These are phyloP conservation scores for Eidolon helvum DNA, from an alignment of 2,113 vertebrate species.

Conservation along the genomic window DNA sequence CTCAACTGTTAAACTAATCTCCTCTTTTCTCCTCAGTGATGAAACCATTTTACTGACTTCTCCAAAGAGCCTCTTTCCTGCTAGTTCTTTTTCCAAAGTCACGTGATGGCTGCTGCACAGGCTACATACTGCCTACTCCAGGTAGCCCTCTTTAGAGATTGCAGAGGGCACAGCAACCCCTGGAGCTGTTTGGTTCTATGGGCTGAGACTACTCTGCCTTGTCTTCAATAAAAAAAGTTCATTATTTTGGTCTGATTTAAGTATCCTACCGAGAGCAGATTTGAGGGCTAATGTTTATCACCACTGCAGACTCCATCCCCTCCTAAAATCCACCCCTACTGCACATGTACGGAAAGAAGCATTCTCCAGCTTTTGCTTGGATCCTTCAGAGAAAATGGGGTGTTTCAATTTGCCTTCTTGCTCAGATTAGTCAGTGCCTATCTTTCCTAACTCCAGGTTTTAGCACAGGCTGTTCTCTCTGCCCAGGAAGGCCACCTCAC, in stretches of 20 bases:
- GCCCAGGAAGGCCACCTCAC: neutral
- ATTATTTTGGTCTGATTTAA: neutral
- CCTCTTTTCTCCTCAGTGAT: neutral
- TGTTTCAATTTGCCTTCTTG: neutral
- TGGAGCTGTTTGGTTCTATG: accelerated
- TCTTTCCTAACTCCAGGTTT: neutral
- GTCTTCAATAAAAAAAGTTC: neutral
- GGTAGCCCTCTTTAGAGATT: accelerated
- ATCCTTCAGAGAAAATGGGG: accelerated
- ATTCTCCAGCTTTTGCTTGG: neutral
- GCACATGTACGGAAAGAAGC: neutral
- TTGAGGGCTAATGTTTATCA: neutral
- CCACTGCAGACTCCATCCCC: too few species aligned
- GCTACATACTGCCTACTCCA: accelerated
- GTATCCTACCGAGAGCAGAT: neutral
- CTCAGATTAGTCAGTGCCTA: neutral
- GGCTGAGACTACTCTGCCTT: neutral
- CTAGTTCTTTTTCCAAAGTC: neutral
- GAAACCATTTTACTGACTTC: neutral
- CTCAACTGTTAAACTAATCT: neutral
- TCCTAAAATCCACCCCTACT: neutral
- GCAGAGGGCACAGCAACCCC: accelerated
- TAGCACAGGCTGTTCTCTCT: neutral
- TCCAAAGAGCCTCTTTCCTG: neutral
- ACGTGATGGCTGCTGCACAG: accelerated